Evolutionary conservation across 1,140 invertebrate species (phyloP), one percentile per base, ranked within the genome.

Genomic region (Bombus confusus): DNA sequence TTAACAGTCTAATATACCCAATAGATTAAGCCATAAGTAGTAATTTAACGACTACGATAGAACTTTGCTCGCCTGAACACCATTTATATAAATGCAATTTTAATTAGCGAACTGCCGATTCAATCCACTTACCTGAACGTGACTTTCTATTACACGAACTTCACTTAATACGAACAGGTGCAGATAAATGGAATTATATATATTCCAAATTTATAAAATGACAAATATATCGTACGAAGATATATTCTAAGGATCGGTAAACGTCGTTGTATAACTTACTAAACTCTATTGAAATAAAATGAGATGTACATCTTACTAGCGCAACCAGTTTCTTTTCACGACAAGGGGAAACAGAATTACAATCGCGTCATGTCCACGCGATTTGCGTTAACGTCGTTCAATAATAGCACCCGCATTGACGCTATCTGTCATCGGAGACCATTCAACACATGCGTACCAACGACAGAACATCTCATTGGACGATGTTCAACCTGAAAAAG

Each of bases 351-450:
- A 43, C 68, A 57, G 87, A 88, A 79, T 84, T 75, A 89, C 71
- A 78, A 90, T 90, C 85, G 22, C 37, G 22, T 59, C 76, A 37
- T 77, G 59, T 74, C 39, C 71, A 13, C 39, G 39, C 57, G 82
- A 85, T 91, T 91, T 43, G 62, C 78, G 62, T 90, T 81, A 71
- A 25, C 47, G 31, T 57, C 73, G 66, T 83, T 80, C 52, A 78
- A 88, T 83, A 78, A 88, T 83, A 80, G 86, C 79, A 79, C 90
- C 91, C 91, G 89, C 87, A 90, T 90, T 87, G 86, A 90, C 90
- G 83, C 75, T 92, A 92, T 92, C 91, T 92, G 83, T 84, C 88
- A 92, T 92, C 90, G 66, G 75, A 90, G 82, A 90, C 43, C 75
- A 41, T 78, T 80, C 74, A 57, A 86, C 69, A 84, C 76, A 73